Percentiles rank a stretch among this genome's conserved stretches.
Evolutionary conservation across 2,113 vertebrate genomes (phyloP).

Genomic region (Microcebus ravelobensis): DNA sequence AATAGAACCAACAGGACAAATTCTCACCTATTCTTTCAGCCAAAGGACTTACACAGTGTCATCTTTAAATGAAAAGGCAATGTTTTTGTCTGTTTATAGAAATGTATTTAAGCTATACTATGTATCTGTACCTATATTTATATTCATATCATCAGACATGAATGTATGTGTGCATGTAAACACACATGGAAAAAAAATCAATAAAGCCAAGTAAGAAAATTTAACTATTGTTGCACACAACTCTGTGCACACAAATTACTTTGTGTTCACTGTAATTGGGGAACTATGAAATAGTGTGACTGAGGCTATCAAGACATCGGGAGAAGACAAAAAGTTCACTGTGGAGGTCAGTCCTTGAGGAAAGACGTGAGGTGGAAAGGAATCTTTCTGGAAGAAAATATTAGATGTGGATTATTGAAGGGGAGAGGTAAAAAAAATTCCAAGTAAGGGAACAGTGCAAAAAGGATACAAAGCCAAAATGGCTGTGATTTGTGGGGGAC

Average conservation of each 20-base stretch:
- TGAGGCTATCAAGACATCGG: neutral
- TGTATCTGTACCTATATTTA: neutral
- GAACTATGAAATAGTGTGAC: neutral
- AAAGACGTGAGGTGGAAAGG: neutral
- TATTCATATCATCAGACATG: neutral
- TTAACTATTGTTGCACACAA: neutral
- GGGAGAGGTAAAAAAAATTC: neutral
- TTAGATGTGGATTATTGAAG: neutral
- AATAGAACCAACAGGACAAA: neutral
- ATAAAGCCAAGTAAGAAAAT: neutral
- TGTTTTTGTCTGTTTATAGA: slow-evolving; percentile 1
- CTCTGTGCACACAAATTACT: neutral
- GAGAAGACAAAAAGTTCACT: neutral
- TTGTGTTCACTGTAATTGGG: neutral
- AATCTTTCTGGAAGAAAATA: neutral
- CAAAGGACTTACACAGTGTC: neutral
- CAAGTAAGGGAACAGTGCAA: neutral
- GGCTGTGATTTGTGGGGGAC: neutral
- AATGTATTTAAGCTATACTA: neutral
- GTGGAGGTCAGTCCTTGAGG: neutral
- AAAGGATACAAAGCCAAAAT: neutral
- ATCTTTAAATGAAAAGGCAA: neutral
- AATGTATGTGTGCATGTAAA: neutral
- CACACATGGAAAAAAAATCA: neutral
- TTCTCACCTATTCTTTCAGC: neutral